Base-by-base conservation (phyloP, 2,888 invertebrate genomes). In the Pyrochroa serraticornis region DNA sequence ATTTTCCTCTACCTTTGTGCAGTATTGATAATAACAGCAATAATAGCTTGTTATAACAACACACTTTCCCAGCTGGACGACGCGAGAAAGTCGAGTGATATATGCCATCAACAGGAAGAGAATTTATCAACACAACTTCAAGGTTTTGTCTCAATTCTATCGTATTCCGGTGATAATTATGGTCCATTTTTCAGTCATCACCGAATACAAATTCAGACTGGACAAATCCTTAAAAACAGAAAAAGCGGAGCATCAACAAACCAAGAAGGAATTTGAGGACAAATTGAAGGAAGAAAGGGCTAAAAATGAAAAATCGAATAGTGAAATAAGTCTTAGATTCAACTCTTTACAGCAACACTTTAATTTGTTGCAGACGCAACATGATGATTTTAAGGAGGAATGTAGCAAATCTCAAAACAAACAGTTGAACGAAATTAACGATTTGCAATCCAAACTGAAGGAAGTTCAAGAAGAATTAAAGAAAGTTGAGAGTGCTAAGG, bases 101-200 rank as follows among this genome's bases (percentile, higher is more conserved):
- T 81, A 57, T 86, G 86, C 69, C 82, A 82, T 63, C 83, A 84
- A 62, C 83, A 84, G 64, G 83, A 85, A 64, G 85, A 86, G 64
- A 82, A 83, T 43, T 72, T 85, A 38, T 83, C 83, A 38, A 80
- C 83, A 43, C 83, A 85, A 66, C 70, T 86, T 58, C 84, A 86
- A 80, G 83, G 86, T 63, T 48, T 50, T 64, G 61, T 42, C 10
- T 6, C 32, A 5, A 22, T 3, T 22, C 22, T 30, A 5, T 44
- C 38, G 31, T 7, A 32, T 36, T 51, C 6, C 33, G 6, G 8
- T 7, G 7, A 30, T 38, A 22, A 39, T 22, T 36, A 34, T 43
- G 10, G 46, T 45, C 42, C 42, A 58, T 60, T 34, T 75, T 75
- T 35, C 67, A 86, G 86, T 84, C 39, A 81, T 85, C 46, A 81